Evolutionary conservation across 2,888 invertebrate genomes (phyloP), one percentile per base, ranked within the genome.

Genomic region (Amblyjoppa fuscipennis): DNA sequence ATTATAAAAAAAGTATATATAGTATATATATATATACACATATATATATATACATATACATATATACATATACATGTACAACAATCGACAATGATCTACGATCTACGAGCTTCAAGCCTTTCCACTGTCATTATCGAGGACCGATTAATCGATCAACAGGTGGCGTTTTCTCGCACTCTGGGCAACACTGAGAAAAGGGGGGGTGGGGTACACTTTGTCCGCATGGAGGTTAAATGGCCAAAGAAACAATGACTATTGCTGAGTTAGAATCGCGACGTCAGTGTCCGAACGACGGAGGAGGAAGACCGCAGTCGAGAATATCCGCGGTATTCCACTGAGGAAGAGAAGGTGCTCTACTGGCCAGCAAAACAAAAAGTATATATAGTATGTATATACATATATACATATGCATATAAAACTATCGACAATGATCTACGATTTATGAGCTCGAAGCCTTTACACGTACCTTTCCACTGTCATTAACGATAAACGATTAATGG

Each of bases 381-480:
- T 11, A 9, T 2, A 11, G 11, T 41, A 41, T 11, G 11, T 41
- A 11, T 49, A 49, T 16, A 49, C 4, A 16, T 49, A 49, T 3
- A 16, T 49, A 16, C 2, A 49, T 49, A 49, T 49, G 3, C 4
- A 56, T 20, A 56, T 7, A 16, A 49, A 49, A 49, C 13, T 20
- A 7, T 59, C 13, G 5, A 56, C 11, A 73, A 41, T 34, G 31
- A 71, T 71, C n/a, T 71, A 73, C 7, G 31, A 69, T 31, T 9
- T 31, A 38, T 25, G 53, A 38, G 16, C 7, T 31, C n/a, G 28
- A 16, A 31, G 51, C 1, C 41, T 41, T 11, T 41, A 3, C 7
- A 88, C 90, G 83, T 91, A 91, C 91, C 91, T 91, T 88, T 76
- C 80, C 83, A 78, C 84, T 89, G 85, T 91, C 89, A 90, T 90